Evolutionary conservation across 2,113 vertebrate species (phyloP).

Genomic region (Scopus umbretta): DNA sequence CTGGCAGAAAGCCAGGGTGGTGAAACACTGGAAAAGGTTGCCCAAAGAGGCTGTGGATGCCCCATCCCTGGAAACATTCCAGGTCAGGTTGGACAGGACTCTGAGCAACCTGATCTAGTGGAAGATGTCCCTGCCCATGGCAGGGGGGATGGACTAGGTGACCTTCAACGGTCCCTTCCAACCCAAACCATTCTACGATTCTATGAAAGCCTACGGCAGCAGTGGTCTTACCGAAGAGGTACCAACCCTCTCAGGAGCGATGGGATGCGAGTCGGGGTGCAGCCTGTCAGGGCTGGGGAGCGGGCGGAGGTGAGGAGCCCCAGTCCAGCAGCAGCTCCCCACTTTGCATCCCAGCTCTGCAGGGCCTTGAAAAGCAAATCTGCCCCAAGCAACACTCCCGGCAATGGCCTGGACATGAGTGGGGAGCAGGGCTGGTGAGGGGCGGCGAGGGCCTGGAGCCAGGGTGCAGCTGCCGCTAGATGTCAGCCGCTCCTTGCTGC

Average conservation of each 20-base stretch:
- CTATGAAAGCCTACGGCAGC: accelerated
- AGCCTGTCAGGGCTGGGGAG: not conserved
- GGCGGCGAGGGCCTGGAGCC: not conserved
- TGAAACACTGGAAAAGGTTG: not conserved
- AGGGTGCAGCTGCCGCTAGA: constrained; percentile 49
- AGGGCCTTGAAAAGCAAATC: not conserved
- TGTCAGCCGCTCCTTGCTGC: constrained; percentile 52
- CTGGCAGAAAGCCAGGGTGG: not conserved
- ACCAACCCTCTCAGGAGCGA: accelerated
- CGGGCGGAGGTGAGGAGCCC: accelerated
- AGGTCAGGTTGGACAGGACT: not conserved
- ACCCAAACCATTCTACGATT: not conserved
- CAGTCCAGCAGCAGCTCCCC: not conserved
- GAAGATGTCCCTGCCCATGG: not conserved
- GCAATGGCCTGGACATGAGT: not conserved
- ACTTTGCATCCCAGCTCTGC: not conserved
- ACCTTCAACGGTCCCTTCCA: not conserved
- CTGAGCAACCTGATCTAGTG: not conserved
- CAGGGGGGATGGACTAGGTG: not conserved
- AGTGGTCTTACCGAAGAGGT: not conserved
- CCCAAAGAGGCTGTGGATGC: not conserved
- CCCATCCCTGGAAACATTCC: not conserved
- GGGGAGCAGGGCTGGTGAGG: not conserved
- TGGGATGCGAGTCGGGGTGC: accelerated
- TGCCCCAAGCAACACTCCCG: accelerated